Percentiles rank a stretch among this genome's conserved stretches.
Conservation (phyloP, 1,140 invertebrate genomes). For the Tetramorium parvispinum region DNA sequence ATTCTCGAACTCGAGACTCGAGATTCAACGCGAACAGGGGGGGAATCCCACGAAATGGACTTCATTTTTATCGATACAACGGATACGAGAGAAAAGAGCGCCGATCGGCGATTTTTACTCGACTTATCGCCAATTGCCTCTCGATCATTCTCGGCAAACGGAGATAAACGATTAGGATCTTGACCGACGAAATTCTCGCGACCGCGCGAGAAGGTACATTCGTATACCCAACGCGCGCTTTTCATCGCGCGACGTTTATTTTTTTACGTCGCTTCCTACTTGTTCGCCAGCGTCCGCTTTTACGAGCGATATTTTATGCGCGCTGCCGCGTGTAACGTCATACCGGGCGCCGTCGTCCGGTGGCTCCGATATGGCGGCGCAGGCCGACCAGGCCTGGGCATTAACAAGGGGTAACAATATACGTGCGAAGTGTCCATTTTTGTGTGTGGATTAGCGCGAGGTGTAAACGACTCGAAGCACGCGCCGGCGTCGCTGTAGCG, state of each 20-base stretch:
- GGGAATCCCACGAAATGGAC: background rate
- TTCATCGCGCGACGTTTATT: background rate
- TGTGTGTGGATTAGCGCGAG: conserved; percentile 39
- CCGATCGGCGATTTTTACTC: background rate
- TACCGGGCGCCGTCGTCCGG: background rate
- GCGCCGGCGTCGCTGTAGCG: conserved; percentile 23
- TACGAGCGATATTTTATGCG: conserved; percentile 48
- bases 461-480: conserved; percentile 44
- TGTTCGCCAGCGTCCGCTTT: conserved; percentile 1
- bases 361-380: conserved; percentile 12
- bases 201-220: background rate
- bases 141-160: background rate
- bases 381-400: background rate
- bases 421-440: conserved; percentile 47
- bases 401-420: conserved; percentile 23
- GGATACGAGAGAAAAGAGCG: background rate
- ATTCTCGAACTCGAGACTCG: background rate
- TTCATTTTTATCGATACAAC: background rate
- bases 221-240: background rate
- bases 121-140: background rate
- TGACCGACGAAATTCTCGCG: background rate
- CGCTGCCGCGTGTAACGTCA: background rate
- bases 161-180: background rate
- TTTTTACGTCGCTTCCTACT: background rate
- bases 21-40: background rate